Evolutionary conservation across 2,113 vertebrate species (phyloP).

Genomic region (Chiloscyllium plagiosum): DNA sequence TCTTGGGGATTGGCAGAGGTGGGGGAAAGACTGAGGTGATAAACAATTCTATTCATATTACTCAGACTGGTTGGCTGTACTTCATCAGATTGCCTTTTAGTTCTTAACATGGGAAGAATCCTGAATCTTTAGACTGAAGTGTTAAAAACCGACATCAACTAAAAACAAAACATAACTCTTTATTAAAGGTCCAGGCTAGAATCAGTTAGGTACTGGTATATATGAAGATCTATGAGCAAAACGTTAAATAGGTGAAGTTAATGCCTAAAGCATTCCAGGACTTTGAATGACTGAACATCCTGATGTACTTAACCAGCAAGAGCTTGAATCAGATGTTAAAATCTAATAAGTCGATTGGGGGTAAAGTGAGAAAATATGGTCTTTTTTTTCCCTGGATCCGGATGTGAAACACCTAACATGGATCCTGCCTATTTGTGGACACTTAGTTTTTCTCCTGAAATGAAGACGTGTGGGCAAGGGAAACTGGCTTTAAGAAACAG

Average conservation of each 20-base stretch:
- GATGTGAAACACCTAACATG: background rate
- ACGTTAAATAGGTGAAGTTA: background rate
- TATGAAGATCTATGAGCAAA: background rate
- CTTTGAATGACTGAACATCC: background rate
- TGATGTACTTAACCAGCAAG: background rate
- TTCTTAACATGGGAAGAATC: background rate
- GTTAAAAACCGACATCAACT: background rate
- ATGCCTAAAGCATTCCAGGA: background rate
- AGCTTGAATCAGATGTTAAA: background rate
- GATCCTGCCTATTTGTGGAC: background rate
- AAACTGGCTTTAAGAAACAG: background rate
- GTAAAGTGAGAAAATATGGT: background rate
- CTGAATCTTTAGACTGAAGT: background rate
- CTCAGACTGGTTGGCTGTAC: background rate
- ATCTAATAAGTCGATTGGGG: background rate
- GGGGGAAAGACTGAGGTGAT: too few relatives aligned
- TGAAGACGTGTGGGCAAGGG: too few relatives aligned
- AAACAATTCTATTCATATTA: background rate
- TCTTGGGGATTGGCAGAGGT: background rate
- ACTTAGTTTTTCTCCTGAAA: background rate
- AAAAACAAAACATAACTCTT: background rate
- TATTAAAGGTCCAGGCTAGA: background rate
- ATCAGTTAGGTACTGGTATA: background rate
- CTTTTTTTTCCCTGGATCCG: too few relatives aligned
- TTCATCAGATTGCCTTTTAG: background rate